Percentiles rank a stretch among this genome's conserved stretches.
Evolutionary conservation across 2,113 vertebrate genomes (phyloP).

Genomic region (Craseonycteris thonglongyai): DNA sequence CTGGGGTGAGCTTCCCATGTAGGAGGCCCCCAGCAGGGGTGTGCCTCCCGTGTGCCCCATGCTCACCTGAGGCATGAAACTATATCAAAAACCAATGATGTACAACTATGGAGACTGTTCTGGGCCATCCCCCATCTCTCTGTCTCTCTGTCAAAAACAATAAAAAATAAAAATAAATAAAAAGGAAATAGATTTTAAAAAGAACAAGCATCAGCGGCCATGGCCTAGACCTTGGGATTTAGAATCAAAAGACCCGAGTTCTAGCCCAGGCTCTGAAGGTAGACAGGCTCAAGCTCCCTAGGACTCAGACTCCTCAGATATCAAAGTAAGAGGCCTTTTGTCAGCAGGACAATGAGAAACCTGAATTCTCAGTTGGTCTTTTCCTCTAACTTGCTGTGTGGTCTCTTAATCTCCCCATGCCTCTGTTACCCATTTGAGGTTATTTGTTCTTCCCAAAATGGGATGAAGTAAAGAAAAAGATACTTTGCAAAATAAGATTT

Average conservation of each 20-base stretch:
- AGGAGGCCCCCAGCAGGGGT: too few species aligned
- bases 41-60: too few species aligned
- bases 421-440: neutral
- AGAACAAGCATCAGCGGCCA: neutral
- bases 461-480: neutral
- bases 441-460: constrained; percentile 5
- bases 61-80: too few species aligned
- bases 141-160: too few species aligned
- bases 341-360: neutral
- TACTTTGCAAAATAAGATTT: neutral
- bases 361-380: neutral
- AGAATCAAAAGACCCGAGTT: constrained; percentile 8
- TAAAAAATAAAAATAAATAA: too few species aligned
- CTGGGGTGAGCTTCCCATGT: too few species aligned
- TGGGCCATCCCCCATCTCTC: too few species aligned
- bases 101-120: too few species aligned
- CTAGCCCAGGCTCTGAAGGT: neutral
- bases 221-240: neutral
- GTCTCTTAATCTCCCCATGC: neutral
- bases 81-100: too few species aligned
- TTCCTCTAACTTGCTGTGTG: neutral
- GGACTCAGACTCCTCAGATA: neutral
- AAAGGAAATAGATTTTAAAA: too few species aligned
- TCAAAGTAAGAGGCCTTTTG: neutral
- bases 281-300: neutral